These are phyloP conservation scores for Nephrotoma appendiculata DNA, from an alignment of 2,888 invertebrate genomes.

Conservation along the genomic window DNA sequence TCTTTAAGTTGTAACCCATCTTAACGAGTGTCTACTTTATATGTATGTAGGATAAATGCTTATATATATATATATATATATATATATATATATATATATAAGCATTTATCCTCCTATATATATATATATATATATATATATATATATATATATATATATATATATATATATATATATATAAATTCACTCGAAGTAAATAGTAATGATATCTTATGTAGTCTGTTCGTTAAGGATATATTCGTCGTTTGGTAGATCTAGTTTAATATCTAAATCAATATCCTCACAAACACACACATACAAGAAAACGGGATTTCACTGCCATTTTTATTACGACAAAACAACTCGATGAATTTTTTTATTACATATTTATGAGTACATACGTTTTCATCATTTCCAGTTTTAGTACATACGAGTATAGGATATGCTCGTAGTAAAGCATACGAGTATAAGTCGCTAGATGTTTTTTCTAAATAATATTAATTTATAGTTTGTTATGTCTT, in stretches of 20 bases:
- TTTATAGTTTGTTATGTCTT: not conserved
- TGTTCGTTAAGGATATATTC: no score
- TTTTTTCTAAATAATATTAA: not conserved
- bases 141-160: not conserved
- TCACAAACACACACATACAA: not conserved
- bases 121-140: not conserved
- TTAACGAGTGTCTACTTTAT: not conserved
- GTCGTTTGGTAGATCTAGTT: not conserved
- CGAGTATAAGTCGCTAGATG: not conserved
- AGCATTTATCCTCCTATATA: no score
- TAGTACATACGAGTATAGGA: not conserved
- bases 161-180: no score
- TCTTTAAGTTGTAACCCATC: not conserved
- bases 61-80: not conserved
- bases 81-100: not conserved
- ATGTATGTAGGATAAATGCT: not conserved
- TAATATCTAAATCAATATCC: not conserved
- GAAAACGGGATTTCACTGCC: not conserved
- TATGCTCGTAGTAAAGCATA: no score
- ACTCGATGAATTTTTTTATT: not conserved
- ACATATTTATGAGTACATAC: not conserved
- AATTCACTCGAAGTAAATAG: no score
- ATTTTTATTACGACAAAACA: not conserved
- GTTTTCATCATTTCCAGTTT: not conserved
- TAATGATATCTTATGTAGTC: not conserved